Evolutionary conservation across 2,113 vertebrate genomes (phyloP), one percentile per base, ranked within the genome.

Genomic region (Coracopsis vasa): DNA sequence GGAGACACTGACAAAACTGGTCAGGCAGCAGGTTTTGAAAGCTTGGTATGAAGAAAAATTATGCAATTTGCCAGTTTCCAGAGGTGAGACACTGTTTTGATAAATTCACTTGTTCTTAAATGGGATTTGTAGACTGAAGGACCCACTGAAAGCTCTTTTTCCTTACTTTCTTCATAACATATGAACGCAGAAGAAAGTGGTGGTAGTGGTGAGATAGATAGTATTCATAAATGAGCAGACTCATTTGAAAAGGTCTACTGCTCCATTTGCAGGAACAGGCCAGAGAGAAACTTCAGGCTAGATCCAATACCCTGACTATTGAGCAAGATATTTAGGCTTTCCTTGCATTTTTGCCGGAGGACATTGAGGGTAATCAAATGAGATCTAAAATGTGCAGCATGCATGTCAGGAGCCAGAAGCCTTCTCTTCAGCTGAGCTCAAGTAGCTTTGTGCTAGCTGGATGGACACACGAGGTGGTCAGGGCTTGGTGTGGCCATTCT

Each of bases 401-500:
- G 0, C 6, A 58, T 20, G 33, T 56, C 24, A 54, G 6, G 6
- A 77, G 8, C 5, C 54, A 58, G 45, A 15, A 82, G 7, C 20
- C 28, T 48, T 11, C 11, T n/a, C 37, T 71, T 71, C 27, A 58
- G 25, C 16, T 42, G 18, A 67, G 37, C 0, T 0, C 13, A 14
- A 25, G 8, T 11, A 20, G 14, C 24, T 56, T 0, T 1, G 11
- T 56, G 35, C 5, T 37, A 44, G 35, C 10, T 39, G 24, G 10
- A 14, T 8, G 5, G 14, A 24, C 6, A n/a, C 6, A 29, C 1
- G 13, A 4, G 0, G 0, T 45, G 19, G 17, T 81, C 11, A 53
- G 13, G 14, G 13, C 10, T 35, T 71, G 6, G 6, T 5, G 7
- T 50, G 25, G 19, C 7, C 7, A 33, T 47, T 86, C 17, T 72